Evolutionary conservation across 2,797 vertebrate genomes (phyloP).

Genomic region (Tachyglossus aculeatus): DNA sequence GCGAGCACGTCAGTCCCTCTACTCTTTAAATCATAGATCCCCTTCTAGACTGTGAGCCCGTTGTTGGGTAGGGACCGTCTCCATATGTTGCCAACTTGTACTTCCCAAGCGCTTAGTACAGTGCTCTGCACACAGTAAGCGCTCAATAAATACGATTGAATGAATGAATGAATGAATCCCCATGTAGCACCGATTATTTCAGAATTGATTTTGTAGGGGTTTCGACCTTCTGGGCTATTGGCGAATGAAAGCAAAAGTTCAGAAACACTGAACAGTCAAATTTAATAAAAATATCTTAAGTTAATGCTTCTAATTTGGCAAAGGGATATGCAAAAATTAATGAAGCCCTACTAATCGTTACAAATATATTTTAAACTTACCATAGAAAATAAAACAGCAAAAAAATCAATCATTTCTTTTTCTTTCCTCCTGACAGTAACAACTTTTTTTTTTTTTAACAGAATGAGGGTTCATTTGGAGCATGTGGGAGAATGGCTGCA

Average conservation of each 20-base stretch:
- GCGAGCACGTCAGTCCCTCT: no score
- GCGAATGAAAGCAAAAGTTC: background rate
- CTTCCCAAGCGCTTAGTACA: no score
- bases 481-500: constrained; percentile 37
- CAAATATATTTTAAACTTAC: background rate
- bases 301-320: background rate
- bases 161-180: no score
- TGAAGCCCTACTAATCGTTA: background rate
- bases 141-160: no score
- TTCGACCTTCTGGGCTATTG: no score
- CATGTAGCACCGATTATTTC: no score
- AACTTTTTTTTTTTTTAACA: background rate
- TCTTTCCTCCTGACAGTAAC: background rate
- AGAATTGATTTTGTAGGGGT: no score
- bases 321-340: background rate
- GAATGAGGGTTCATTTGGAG: constrained; percentile 29
- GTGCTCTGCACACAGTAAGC: no score
- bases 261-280: background rate
- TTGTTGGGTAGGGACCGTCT: no score
- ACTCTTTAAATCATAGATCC: no score
- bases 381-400: background rate
- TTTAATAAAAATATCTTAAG: background rate
- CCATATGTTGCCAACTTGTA: no score
- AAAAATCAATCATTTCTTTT: background rate
- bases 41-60: no score